These are phyloP conservation scores for Sturnus vulgaris DNA, from an alignment of 2,113 vertebrate genomes.

Conservation along the genomic window DNA sequence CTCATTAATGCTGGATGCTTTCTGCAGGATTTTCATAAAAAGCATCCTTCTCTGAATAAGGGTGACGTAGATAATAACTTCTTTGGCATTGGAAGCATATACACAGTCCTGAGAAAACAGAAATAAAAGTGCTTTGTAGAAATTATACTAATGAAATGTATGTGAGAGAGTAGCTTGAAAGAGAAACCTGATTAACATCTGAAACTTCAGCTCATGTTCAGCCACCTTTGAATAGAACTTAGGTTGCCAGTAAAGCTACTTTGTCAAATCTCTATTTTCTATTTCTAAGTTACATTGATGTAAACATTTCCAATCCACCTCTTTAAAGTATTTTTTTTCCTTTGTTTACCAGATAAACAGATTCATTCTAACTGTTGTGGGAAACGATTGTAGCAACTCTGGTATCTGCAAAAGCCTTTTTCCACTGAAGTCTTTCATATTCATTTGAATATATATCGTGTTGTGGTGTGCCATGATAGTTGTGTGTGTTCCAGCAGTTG, in stretches of 20 bases:
- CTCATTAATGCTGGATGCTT: neutral
- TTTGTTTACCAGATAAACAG: neutral
- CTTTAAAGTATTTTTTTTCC: neutral
- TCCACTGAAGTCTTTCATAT: neutral
- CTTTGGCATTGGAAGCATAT: neutral
- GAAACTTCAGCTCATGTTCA: conserved; percentile 1
- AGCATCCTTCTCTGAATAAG: neutral
- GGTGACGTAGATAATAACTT: neutral
- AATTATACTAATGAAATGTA: conserved; percentile 7
- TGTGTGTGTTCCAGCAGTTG: neutral
- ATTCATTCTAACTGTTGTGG: neutral
- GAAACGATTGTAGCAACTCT: neutral
- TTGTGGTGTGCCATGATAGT: neutral
- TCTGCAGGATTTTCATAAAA: neutral
- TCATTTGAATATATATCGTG: neutral
- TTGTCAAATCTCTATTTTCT: neutral
- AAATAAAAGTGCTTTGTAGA: conserved; percentile 16
- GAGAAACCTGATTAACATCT: neutral
- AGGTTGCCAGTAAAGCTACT: neutral
- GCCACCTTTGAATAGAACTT: neutral
- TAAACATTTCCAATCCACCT: neutral
- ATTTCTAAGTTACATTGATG: neutral
- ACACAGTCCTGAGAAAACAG: neutral
- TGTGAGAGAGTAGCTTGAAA: conserved; percentile 2
- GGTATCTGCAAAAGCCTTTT: neutral